These are phyloP conservation scores for Tetrao urogallus DNA, from an alignment of 2,113 vertebrate genomes.

Conservation along the genomic window DNA sequence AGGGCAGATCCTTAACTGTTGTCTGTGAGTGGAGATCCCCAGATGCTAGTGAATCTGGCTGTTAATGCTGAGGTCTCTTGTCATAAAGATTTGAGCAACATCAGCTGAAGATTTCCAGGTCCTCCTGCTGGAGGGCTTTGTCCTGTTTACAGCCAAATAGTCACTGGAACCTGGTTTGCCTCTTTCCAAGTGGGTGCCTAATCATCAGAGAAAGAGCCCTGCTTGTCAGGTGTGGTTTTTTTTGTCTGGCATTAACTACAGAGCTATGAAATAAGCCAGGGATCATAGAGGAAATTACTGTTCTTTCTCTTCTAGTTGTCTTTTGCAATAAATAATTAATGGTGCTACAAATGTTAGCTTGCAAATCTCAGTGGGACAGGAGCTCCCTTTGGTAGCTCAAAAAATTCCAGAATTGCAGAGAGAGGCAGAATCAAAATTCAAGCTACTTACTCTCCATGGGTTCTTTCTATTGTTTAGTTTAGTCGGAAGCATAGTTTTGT, in stretches of 20 bases:
- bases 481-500: background rate
- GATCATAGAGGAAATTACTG: background rate
- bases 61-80: background rate
- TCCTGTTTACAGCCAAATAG: background rate
- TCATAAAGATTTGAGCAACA: background rate
- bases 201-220: constrained; percentile 1
- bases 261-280: background rate
- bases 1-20: background rate
- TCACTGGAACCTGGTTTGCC: background rate
- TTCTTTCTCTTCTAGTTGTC: background rate
- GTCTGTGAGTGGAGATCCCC: background rate
- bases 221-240: background rate
- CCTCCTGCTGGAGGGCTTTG: background rate
- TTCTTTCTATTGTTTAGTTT: background rate
- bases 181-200: background rate
- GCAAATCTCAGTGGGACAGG: background rate
- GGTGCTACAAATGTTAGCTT: background rate
- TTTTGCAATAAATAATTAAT: background rate
- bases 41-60: background rate
- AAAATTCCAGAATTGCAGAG: background rate
- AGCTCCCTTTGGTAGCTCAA: background rate
- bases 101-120: background rate
- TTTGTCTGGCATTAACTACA: background rate
- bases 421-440: background rate
- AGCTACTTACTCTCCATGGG: background rate